These are phyloP conservation scores for Orthonevra nobilis DNA, from an alignment of 2,888 invertebrate genomes.

Conservation along the genomic window DNA sequence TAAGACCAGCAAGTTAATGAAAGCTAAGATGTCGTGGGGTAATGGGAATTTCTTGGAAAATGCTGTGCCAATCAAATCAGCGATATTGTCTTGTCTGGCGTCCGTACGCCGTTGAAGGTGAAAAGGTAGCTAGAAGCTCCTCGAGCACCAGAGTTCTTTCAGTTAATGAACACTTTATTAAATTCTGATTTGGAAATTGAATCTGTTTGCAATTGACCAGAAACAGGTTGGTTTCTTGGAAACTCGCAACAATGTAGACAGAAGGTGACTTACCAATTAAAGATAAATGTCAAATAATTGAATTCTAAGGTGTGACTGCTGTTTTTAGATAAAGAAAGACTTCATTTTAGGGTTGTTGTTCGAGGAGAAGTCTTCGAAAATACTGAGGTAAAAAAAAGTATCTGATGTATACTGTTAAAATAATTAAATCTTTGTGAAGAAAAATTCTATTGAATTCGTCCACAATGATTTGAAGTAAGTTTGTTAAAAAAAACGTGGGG, in stretches of 20 bases:
- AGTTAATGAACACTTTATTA: slow-evolving; percentile 17
- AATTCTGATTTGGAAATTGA: neutral
- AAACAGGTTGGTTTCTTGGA: neutral
- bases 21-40: neutral
- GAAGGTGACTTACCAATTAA: neutral
- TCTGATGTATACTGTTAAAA: no score
- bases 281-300: no score
- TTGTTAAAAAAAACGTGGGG: no score
- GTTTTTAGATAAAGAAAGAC: neutral
- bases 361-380: no score
- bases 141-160: neutral
- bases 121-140: neutral
- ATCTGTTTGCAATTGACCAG: neutral
- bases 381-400: no score
- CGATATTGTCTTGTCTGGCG: neutral
- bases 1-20: slow-evolving; percentile 14
- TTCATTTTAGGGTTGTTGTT: no score
- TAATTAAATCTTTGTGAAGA: no score
- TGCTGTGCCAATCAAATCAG: slow-evolving; percentile 5
- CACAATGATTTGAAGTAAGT: no score
- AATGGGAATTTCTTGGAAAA: slow-evolving; percentile 19
- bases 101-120: no score
- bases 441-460: no score
- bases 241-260: neutral
- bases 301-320: neutral